These are phyloP conservation scores for Eucera pruinosa DNA, from an alignment of 2,888 invertebrate genomes.

Conservation along the genomic window DNA sequence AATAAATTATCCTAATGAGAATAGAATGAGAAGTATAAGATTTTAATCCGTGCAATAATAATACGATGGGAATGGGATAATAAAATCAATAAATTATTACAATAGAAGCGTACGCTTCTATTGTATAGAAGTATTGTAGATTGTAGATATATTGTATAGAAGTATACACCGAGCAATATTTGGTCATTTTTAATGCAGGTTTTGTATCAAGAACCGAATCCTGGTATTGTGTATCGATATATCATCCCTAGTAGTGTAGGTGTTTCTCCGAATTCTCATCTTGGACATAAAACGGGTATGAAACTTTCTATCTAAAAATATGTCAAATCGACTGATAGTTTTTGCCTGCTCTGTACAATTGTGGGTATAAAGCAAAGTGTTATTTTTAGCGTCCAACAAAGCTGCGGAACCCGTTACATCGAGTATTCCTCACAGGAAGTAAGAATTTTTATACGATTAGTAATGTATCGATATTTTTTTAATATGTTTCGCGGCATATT, in stretches of 20 bases:
- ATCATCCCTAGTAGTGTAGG: slow-evolving; percentile 86
- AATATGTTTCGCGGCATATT: no score
- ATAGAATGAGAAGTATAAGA: background rate
- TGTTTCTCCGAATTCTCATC: slow-evolving; percentile 46
- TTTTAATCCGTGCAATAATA: no score
- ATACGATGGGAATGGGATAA: background rate
- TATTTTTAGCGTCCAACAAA: slow-evolving; percentile 57
- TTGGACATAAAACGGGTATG: slow-evolving; percentile 64
- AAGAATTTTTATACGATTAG: slow-evolving; percentile 20
- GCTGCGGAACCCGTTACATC: slow-evolving; percentile 37
- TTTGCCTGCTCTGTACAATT: background rate
- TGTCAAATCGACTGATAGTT: background rate
- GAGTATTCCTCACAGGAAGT: slow-evolving; percentile 51
- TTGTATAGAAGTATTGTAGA: no score
- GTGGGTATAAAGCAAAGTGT: background rate
- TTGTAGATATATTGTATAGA: no score
- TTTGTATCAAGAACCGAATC: slow-evolving; percentile 92
- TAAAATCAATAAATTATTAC: no score
- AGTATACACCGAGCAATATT: background rate
- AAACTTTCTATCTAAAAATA: background rate
- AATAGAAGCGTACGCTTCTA: no score
- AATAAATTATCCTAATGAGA: slow-evolving; percentile 31
- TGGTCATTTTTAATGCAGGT: slow-evolving; percentile 86
- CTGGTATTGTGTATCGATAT: slow-evolving; percentile 95
- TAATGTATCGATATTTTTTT: no score